phyloP scores from a whole-genome alignment of 2,888 invertebrate species.

The Acanthosoma haemorrhoidale region DNA sequence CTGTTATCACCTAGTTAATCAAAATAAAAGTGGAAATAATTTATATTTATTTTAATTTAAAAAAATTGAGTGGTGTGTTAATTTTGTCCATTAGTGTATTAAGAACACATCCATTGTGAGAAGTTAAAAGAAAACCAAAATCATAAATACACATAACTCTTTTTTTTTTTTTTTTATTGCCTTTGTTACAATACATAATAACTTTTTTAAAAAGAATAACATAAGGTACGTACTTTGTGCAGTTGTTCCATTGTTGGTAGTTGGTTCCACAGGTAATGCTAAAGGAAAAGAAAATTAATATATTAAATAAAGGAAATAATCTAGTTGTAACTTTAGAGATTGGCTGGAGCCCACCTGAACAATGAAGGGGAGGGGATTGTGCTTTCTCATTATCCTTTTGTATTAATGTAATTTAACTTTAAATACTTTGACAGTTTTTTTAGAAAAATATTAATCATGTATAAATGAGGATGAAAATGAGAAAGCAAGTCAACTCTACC shows the following conservation, averaged over 20 bases:
- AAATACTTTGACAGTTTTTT: not conserved
- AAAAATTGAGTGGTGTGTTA: too few relatives aligned
- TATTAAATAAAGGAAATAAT: constrained; percentile 23
- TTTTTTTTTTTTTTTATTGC: too few relatives aligned
- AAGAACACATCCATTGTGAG: too few relatives aligned
- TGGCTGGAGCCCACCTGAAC: constrained; percentile 38
- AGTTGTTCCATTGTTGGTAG: constrained; percentile 48
- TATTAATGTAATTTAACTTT: not conserved
- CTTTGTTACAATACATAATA: too few relatives aligned
- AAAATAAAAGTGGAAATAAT: too few relatives aligned
- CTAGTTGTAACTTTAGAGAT: constrained; percentile 7
- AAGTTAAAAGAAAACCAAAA: too few relatives aligned
- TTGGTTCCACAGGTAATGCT: constrained; percentile 34
- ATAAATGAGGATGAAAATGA: not conserved
- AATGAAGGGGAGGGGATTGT: constrained; percentile 33
- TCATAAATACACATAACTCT: too few relatives aligned
- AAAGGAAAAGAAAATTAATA: constrained; percentile 27
- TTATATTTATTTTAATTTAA: too few relatives aligned
- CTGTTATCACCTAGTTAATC: too few relatives aligned
- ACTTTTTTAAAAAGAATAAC: not conserved
- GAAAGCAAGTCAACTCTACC: constrained; percentile 27
- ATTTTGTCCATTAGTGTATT: too few relatives aligned
- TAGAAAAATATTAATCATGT: not conserved
- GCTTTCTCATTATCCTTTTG: constrained; percentile 36
- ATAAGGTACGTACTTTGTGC: constrained; percentile 30